phyloP scores from a whole-genome alignment of 2,888 invertebrate species.

The Baronia brevicornis region DNA sequence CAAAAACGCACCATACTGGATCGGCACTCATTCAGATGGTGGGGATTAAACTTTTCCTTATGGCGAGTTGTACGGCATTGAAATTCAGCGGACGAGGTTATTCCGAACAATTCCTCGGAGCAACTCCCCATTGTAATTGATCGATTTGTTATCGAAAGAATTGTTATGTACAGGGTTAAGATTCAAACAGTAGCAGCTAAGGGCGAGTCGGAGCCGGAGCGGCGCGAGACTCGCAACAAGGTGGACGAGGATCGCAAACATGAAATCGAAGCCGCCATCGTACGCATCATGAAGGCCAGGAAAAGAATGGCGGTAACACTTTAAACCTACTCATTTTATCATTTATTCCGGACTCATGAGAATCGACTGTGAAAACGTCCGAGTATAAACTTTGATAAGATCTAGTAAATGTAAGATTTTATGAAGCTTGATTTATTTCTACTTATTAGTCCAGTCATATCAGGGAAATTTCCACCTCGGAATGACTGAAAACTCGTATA shows the following conservation, averaged over 20 bases:
- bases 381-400: not conserved
- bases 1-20: too few relatives aligned
- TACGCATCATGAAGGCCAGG: slow-evolving; percentile 98
- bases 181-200: slow-evolving; percentile 96
- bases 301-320: slow-evolving; percentile 89
- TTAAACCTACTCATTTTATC: too few relatives aligned
- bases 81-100: too few relatives aligned
- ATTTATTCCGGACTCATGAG: not conserved
- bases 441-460: too few relatives aligned
- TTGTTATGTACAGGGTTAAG: slow-evolving; percentile 80
- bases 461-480: too few relatives aligned
- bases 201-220: slow-evolving; percentile 99
- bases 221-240: slow-evolving; percentile 97
- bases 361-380: not conserved
- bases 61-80: too few relatives aligned
- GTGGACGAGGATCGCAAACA: slow-evolving; percentile 99
- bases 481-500: too few relatives aligned
- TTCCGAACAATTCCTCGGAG: too few relatives aligned
- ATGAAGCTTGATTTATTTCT: too few relatives aligned
- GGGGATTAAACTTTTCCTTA: too few relatives aligned
- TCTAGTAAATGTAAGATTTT: too few relatives aligned
- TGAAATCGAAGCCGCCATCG: slow-evolving; percentile 99
- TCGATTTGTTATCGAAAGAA: not conserved
- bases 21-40: too few relatives aligned
- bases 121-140: not conserved